Evolutionary conservation across 2,888 invertebrate species (phyloP).

Genomic region (Ennomos erosarius): DNA sequence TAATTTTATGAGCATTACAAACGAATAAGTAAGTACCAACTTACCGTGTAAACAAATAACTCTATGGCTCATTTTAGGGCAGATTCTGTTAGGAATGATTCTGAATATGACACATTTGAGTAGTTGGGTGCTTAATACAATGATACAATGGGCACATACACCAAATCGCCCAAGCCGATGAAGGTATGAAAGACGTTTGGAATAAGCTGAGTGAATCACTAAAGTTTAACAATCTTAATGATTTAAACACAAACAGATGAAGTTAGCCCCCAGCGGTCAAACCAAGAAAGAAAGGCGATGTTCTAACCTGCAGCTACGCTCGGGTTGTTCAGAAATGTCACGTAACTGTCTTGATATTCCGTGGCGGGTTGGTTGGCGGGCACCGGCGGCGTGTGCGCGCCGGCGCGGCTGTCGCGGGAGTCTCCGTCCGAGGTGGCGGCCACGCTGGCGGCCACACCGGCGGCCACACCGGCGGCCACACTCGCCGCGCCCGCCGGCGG

Average conservation of each 20-base stretch:
- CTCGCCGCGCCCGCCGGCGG: constrained; percentile 59
- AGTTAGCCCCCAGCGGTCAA: constrained; percentile 27
- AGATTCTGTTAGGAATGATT: no score
- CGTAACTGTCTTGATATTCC: constrained; percentile 88
- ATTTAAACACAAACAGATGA: background rate
- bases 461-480: constrained; percentile 43
- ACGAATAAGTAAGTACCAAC: no score
- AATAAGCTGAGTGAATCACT: no score
- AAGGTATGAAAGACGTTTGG: no score
- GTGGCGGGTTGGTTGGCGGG: constrained; percentile 61
- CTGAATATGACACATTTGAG: no score
- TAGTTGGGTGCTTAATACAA: no score
- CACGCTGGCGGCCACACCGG: constrained; percentile 42
- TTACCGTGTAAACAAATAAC: no score
- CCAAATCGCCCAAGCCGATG: no score
- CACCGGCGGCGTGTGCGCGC: constrained; percentile 88
- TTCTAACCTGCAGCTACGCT: constrained; percentile 65
- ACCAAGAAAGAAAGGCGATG: constrained; percentile 26
- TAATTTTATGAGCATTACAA: no score
- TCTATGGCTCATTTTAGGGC: no score
- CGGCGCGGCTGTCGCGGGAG: constrained; percentile 85
- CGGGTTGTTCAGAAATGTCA: constrained; percentile 87
- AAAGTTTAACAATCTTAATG: no score
- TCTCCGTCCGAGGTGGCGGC: constrained; percentile 64
- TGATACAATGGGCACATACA: no score